Evolutionary conservation across 2,113 vertebrate species (phyloP).

Genomic region (Ivindomyrus marchei): DNA sequence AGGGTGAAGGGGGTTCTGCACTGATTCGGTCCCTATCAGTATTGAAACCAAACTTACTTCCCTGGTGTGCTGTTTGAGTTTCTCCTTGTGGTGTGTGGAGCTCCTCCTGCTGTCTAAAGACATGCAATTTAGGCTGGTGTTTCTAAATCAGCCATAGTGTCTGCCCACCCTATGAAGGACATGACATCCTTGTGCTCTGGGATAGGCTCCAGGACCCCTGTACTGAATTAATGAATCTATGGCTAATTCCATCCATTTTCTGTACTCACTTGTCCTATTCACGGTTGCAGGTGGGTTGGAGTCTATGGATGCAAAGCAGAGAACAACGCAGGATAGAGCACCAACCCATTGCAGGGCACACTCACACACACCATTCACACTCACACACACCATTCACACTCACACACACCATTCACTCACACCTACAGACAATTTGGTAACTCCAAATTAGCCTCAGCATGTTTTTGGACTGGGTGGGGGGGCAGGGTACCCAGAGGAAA

Average conservation of each 20-base stretch:
- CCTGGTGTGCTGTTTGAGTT: not conserved
- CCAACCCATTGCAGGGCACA: not conserved
- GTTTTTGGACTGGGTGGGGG: too few species aligned
- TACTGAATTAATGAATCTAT: not conserved
- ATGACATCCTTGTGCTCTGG: not conserved
- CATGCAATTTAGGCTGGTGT: not conserved
- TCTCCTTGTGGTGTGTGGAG: not conserved
- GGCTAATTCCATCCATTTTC: not conserved
- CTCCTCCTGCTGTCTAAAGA: not conserved
- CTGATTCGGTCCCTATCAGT: too few species aligned
- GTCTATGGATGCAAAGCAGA: not conserved
- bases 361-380: not conserved
- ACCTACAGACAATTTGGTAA: not conserved
- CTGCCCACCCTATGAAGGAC: not conserved
- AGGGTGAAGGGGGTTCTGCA: too few species aligned
- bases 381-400: too few species aligned
- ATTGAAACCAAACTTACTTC: too few species aligned
- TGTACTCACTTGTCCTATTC: not conserved
- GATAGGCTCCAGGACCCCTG: not conserved
- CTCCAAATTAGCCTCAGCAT: not conserved
- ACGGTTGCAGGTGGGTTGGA: not conserved
- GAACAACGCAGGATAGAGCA: not conserved
- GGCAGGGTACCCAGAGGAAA: not conserved
- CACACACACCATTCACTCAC: too few species aligned
- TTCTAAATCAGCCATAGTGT: not conserved